phyloP scores from a whole-genome alignment of 1,140 invertebrate species.

The Eueides isabella region DNA sequence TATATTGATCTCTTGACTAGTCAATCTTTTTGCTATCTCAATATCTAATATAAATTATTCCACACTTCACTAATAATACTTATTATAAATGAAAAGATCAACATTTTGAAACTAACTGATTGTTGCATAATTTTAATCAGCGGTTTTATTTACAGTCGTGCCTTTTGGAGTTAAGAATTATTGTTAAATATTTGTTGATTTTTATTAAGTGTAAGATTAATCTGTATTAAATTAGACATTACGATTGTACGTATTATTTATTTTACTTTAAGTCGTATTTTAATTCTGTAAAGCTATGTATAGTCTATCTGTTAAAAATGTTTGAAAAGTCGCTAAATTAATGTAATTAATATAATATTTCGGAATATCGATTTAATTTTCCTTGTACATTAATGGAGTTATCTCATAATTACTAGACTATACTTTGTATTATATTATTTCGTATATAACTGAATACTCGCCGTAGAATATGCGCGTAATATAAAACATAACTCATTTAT shows the following conservation, averaged over 20 bases:
- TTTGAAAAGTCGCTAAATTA: not conserved
- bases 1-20: not conserved
- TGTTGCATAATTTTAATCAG: constrained; percentile 12
- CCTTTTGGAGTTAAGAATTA: constrained; percentile 21
- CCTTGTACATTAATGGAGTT: not conserved
- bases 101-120: not conserved
- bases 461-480: constrained; percentile 10
- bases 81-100: not conserved
- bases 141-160: constrained; percentile 27
- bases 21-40: not conserved
- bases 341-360: not conserved
- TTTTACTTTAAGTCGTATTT: not conserved
- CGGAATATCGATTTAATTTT: not conserved
- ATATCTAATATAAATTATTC: not conserved
- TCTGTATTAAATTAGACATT: not conserved
- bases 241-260: constrained; percentile 5
- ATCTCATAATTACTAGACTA: constrained; percentile 5
- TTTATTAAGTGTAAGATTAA: constrained; percentile 18
- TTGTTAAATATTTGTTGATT: constrained; percentile 28
- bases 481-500: not conserved
- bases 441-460: constrained; percentile 3
- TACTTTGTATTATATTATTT: constrained; percentile 23
- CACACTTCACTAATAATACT: not conserved
- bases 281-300: not conserved
- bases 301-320: not conserved